Evolutionary conservation across 2,888 invertebrate species (phyloP).

Genomic region (Synanthedon formicaeformis): DNA sequence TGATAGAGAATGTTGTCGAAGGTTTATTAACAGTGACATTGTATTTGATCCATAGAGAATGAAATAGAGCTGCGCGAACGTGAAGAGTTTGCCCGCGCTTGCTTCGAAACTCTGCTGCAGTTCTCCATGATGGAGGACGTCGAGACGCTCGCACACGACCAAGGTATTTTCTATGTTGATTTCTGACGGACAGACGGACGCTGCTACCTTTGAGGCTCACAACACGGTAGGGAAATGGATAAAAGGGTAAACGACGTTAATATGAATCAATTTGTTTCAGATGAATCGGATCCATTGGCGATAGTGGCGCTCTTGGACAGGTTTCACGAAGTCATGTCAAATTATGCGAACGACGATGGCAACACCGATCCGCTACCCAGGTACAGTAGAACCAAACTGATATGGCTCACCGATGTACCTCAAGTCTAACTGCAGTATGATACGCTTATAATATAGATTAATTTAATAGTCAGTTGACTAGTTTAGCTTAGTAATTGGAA

Average conservation of each 20-base stretch:
- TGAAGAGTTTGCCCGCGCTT: constrained; percentile 96
- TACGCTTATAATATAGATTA: background rate
- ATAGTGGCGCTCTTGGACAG: constrained; percentile 92
- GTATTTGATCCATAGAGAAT: constrained; percentile 62
- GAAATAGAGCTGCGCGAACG: constrained; percentile 85
- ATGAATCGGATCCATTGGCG: constrained; percentile 75
- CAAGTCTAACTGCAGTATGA: background rate
- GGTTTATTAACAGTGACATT: background rate
- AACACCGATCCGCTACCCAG: constrained; percentile 47
- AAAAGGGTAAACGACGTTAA: too few species aligned
- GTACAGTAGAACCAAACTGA: constrained; percentile 13
- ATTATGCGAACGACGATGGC: constrained; percentile 72
- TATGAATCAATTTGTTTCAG: constrained; percentile 19
- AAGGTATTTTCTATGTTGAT: too few species aligned
- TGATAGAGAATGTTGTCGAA: too few species aligned
- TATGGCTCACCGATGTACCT: too few species aligned
- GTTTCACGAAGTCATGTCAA: constrained; percentile 91
- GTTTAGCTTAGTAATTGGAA: too few species aligned
- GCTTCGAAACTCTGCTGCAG: constrained; percentile 95
- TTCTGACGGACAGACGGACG: too few species aligned
- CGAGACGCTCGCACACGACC: constrained; percentile 39
- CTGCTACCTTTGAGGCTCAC: too few species aligned
- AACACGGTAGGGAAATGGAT: too few species aligned
- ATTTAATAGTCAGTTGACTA: background rate
- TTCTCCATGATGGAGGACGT: constrained; percentile 88